phyloP scores from a whole-genome alignment of 1,140 invertebrate genomes.

The Macrosteles quadrilineatus region DNA sequence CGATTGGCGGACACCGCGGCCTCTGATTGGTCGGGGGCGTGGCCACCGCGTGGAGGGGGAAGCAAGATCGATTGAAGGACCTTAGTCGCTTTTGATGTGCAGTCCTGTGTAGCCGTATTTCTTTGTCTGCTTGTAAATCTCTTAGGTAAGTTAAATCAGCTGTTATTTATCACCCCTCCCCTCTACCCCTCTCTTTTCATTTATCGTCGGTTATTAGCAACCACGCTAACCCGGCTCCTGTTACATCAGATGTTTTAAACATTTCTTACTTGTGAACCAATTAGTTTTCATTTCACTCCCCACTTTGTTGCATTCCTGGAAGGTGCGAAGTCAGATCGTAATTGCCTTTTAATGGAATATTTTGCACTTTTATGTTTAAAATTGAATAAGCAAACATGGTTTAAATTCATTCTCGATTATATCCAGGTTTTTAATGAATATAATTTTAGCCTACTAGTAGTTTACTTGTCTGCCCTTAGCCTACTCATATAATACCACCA shows the following conservation, averaged over 20 bases:
- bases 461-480: too few species aligned
- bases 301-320: too few species aligned
- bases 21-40: too few species aligned
- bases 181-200: slow-evolving; percentile 25
- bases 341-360: too few species aligned
- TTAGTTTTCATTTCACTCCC: neutral
- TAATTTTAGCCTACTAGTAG: too few species aligned
- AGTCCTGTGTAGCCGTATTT: slow-evolving; percentile 22
- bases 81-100: slow-evolving; percentile 29
- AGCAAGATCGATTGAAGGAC: slow-evolving; percentile 23
- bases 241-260: neutral
- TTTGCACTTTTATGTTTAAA: too few species aligned
- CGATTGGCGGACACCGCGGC: slow-evolving; percentile 20
- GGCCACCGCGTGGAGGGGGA: slow-evolving; percentile 7
- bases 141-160: slow-evolving; percentile 26
- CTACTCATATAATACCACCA: too few species aligned
- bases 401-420: too few species aligned
- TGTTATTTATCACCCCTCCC: slow-evolving; percentile 23
- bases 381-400: too few species aligned
- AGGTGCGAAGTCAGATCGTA: too few species aligned
- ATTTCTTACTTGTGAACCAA: slow-evolving; percentile 13
- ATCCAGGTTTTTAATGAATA: too few species aligned
- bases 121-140: slow-evolving; percentile 21
- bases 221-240: slow-evolving; percentile 12
- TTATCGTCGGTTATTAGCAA: neutral